phyloP scores from a whole-genome alignment of 2,888 invertebrate species.

The Mechanitis messenoides region DNA sequence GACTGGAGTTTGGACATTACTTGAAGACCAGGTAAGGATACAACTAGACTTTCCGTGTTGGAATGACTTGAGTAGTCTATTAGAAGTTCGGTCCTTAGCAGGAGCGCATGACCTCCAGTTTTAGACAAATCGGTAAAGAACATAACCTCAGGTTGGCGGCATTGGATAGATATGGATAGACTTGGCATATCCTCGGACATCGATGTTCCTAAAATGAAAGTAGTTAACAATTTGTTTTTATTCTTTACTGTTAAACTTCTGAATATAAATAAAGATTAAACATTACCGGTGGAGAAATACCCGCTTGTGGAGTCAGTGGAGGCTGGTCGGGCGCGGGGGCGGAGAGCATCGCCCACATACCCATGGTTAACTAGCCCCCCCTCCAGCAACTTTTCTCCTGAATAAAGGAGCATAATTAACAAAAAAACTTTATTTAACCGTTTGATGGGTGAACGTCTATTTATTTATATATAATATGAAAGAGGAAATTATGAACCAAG shows the following conservation, averaged over 20 bases:
- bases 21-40: slow-evolving; percentile 59
- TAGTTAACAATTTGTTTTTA: background rate
- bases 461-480: background rate
- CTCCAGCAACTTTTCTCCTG: slow-evolving; percentile 77
- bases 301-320: slow-evolving; percentile 78
- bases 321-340: slow-evolving; percentile 44
- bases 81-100: slow-evolving; percentile 82
- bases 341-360: slow-evolving; percentile 78
- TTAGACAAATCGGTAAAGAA: slow-evolving; percentile 82
- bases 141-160: slow-evolving; percentile 86
- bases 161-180: slow-evolving; percentile 82
- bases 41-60: slow-evolving; percentile 78
- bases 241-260: background rate
- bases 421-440: too few species aligned
- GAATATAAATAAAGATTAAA: background rate
- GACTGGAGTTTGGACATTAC: slow-evolving; percentile 78
- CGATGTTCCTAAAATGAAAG: slow-evolving; percentile 59
- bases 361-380: slow-evolving; percentile 84
- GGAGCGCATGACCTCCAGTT: slow-evolving; percentile 78
- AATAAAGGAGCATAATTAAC: too few species aligned
- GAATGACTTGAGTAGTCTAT: slow-evolving; percentile 83
- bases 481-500: background rate
- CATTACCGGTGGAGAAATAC: slow-evolving; percentile 70
- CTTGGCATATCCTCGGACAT: slow-evolving; percentile 71
- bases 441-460: too few species aligned